Percentiles rank a stretch among this genome's conserved stretches.
Conservation (phyloP, 2,797 vertebrate species). For the Sandelia bainsii region DNA sequence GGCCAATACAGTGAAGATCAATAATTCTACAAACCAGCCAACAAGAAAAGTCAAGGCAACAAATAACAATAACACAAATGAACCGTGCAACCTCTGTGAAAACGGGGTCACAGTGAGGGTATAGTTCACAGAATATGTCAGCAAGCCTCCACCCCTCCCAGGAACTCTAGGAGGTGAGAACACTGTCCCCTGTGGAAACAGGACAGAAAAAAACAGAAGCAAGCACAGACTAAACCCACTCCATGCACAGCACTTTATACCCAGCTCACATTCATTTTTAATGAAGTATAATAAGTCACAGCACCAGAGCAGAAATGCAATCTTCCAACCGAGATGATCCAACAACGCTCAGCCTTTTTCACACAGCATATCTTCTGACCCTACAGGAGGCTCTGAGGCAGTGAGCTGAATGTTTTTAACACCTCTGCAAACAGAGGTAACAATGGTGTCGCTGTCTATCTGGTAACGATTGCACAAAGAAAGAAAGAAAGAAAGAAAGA, state of each 20-base stretch:
- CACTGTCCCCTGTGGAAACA: slow-evolving; percentile 59
- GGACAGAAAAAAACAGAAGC: slow-evolving; percentile 73
- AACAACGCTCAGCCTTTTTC: slow-evolving; percentile 61
- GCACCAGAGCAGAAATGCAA: slow-evolving; percentile 72
- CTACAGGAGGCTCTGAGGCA: slow-evolving; percentile 20
- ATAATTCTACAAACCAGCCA: slow-evolving; percentile 62
- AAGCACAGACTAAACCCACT: slow-evolving; percentile 69
- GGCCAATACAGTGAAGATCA: slow-evolving; percentile 57
- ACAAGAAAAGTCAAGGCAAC: slow-evolving; percentile 52
- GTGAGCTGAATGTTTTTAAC: slow-evolving; percentile 52
- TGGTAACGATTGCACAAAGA: slow-evolving; percentile 23
- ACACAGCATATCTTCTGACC: slow-evolving; percentile 42
- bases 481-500: slow-evolving; percentile 21
- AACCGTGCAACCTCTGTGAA: slow-evolving; percentile 54
- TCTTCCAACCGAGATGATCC: slow-evolving; percentile 65
- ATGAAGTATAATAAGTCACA: slow-evolving; percentile 81
- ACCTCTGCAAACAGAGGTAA: slow-evolving; percentile 61
- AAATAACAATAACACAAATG: slow-evolving; percentile 67
- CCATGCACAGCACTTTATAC: slow-evolving; percentile 67
- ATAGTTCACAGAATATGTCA: slow-evolving; percentile 70
- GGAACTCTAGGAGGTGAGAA: slow-evolving; percentile 53
- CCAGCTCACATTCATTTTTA: slow-evolving; percentile 83
- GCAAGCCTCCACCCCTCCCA: slow-evolving; percentile 50
- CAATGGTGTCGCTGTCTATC: slow-evolving; percentile 46
- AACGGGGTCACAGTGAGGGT: slow-evolving; percentile 54